Base-by-base conservation (phyloP, 2,888 invertebrate genomes). In the Scotopteryx bipunctaria region DNA sequence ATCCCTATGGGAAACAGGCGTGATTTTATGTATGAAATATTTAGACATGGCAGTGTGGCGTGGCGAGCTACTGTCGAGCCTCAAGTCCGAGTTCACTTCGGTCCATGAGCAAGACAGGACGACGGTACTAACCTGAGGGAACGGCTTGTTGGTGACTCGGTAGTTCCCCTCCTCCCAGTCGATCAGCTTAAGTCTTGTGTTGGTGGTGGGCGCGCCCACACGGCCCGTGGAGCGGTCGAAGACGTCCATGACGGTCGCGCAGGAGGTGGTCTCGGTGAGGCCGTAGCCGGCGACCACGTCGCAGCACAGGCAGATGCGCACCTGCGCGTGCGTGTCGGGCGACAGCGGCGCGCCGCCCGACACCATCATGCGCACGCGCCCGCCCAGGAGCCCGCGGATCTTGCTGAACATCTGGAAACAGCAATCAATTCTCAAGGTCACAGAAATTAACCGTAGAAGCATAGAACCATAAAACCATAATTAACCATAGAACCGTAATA, bases 271-370 rank as follows among this genome's bases (percentile, higher is more conserved):
- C 92, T 99, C 99, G 0, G 99, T 99, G 56, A 99, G 93, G 1
- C 99, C 99, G 86, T 99, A 99, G 41, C 99, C 99, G 76, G 97
- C 97, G 51, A 96, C 93, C 32, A 99, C 94, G 56, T 95, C 95
- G 56, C 96, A 94, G 82, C 98, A 98, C 59, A 99, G 92, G 78
- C 98, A 98, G 55, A 96, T 93, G 55, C 86, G 83, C 54, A 84
- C 78, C 91, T 98, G 98, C 76, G 96, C 94, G 82, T 99, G 99
- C 6, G 99, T 99, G 79, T 99, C 98, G 0, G 97, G 95, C 3
- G 98, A 96, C 13, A 99, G 91, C 0, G 99, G 99, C 14, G 99
- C 99, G 53, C 99, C 99, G 50, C 99, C 99, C 5, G 94, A 93
- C 70, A 99, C 93, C 86, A 99, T 94, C 64, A 98, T 91, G 44